Evolutionary conservation across 2,113 vertebrate species (phyloP), one percentile per base, ranked within the genome.

Genomic region (Eretmochelys imbricata): DNA sequence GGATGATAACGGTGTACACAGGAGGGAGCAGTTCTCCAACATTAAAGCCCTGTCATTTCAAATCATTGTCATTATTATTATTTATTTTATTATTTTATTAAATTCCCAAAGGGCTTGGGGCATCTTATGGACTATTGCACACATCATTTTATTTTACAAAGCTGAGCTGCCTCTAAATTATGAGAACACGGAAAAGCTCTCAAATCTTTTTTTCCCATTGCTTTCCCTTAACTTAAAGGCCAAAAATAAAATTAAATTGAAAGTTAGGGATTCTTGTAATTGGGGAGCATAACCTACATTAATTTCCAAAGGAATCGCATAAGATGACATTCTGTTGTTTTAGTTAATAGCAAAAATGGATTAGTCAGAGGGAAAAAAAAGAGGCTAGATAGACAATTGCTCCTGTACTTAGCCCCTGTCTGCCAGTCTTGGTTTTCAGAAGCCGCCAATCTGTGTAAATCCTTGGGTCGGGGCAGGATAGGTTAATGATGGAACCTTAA

Each of bases 291-390:
- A 27, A 78, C 75, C 80, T 17, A 31, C 85, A 84, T 96, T 97
- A 91, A 94, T 95, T 95, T 96, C 84, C 91, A 85, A 90, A 94
- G 89, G 87, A 91, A 96, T 87, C 83, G 75, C 93, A 89, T 87
- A 89, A 91, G 89, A 27, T 48, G 42, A 65, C 5, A 6, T 48
- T 78, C 49, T 93, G 53, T 51, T 51, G 46, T 46, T 85, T 53
- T 55, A 59, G 57, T 87, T 81, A 87, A 84, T 83, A 65, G 46
- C 85, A 84, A 59, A 29, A 79, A 69, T 38, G 46, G 57, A 65
- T 88, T 78, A 53, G 35, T 83, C n/a, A 51, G 46, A 54, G 80
- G 11, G 16, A 46, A 24, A 75, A 83, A 57, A n/a, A 10, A 42
- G 55, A 76, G 72, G 48, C 57, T 29, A 13, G 12, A 62, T 38